Conservation (phyloP, 1,140 invertebrate species). For the Gryllus bimaculatus region DNA sequence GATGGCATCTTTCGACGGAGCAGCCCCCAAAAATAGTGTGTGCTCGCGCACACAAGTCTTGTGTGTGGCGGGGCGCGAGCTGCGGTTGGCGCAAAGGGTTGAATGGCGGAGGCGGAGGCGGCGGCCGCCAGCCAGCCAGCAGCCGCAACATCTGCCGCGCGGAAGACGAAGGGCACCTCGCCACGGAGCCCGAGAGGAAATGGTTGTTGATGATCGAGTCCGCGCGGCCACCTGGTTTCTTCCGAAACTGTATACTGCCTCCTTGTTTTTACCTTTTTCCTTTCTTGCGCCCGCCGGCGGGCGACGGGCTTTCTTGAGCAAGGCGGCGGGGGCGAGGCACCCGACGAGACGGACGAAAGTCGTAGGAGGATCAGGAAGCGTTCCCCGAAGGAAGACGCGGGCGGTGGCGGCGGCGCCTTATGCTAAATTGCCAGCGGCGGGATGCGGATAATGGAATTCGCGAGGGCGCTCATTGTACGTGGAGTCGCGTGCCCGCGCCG, state of each 20-base stretch:
- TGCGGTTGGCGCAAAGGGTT: background rate
- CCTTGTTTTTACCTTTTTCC: background rate
- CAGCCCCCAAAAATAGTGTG: background rate
- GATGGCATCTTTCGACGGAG: background rate
- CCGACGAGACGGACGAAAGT: background rate
- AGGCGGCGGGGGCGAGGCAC: background rate
- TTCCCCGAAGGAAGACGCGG: too few species aligned
- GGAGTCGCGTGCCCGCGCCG: background rate
- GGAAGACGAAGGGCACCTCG: background rate
- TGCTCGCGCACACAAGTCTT: background rate
- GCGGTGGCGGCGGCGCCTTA: background rate
- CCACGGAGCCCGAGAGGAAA: background rate
- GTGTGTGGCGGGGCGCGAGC: background rate
- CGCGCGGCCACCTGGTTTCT: background rate
- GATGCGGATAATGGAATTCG: background rate
- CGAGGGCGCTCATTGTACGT: background rate
- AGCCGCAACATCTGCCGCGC: background rate
- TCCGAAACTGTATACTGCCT: background rate
- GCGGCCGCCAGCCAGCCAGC: background rate
- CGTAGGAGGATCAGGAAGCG: background rate
- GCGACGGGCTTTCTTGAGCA: background rate
- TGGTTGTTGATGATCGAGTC: background rate
- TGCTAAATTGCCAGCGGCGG: background rate
- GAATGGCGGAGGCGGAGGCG: background rate
- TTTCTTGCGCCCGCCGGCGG: background rate